A percentile compares a stretch with the other conserved stretches of the same genome.
These are phyloP conservation scores for Choristoneura rosaceana DNA, from an alignment of 2,888 invertebrate genomes.

Conservation along the genomic window DNA sequence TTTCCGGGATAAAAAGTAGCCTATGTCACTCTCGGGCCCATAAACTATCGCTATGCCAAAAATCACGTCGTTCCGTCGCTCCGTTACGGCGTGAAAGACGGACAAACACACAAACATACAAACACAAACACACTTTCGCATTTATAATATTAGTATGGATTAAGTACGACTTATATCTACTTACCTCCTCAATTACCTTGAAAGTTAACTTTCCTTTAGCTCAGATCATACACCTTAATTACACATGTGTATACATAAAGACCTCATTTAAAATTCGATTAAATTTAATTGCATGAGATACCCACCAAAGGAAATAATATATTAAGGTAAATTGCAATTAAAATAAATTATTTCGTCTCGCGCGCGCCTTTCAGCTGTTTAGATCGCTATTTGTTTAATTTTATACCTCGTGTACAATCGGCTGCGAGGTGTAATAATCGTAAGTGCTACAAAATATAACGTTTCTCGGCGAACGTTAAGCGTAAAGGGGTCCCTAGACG, in stretches of 20 bases:
- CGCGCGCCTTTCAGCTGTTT: conserved; percentile 36
- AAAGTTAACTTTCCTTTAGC: neutral
- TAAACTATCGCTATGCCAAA: no score
- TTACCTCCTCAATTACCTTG: no score
- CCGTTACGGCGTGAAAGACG: no score
- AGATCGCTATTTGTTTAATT: conserved; percentile 39
- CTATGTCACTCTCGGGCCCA: no score
- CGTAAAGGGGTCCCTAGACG: neutral
- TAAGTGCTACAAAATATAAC: conserved; percentile 15
- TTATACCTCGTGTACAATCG: conserved; percentile 26
- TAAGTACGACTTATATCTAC: no score
- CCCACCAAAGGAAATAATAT: conserved; percentile 33
- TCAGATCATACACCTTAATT: conserved; percentile 7
- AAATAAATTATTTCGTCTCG: conserved; percentile 40
- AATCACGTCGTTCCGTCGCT: no score
- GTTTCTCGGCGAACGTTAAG: neutral
- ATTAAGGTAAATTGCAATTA: conserved; percentile 39
- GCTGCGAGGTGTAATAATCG: conserved; percentile 1
- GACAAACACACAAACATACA: no score
- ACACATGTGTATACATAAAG: neutral
- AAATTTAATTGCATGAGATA: conserved; percentile 34
- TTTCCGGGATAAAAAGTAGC: no score
- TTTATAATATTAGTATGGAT: no score
- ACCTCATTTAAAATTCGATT: conserved; percentile 39
- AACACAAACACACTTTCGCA: no score